Evolutionary conservation across 1,140 invertebrate genomes (phyloP).

Genomic region (Bursaphelenchus mucronatus): DNA sequence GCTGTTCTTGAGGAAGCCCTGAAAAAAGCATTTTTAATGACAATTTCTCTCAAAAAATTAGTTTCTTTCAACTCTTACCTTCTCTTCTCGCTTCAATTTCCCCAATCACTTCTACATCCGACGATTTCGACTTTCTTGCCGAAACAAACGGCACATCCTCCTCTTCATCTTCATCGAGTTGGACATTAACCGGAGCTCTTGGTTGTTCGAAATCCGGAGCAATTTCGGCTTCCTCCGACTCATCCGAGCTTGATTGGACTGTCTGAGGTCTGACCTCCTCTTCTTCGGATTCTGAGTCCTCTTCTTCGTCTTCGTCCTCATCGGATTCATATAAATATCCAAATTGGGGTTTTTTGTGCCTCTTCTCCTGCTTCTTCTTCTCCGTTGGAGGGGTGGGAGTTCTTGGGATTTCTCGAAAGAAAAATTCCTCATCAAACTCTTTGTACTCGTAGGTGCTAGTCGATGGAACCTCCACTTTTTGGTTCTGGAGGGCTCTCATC

Average conservation of each 20-base stretch:
- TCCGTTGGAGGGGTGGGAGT: neutral
- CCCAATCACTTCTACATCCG: too few species aligned
- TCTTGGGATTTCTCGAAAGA: neutral
- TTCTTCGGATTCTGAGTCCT: slow-evolving; percentile 2
- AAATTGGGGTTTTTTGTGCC: slow-evolving; percentile 4
- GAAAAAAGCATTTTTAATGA: too few species aligned
- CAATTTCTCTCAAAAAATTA: too few species aligned
- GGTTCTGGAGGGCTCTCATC: neutral
- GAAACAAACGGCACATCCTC: neutral
- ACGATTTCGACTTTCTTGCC: too few species aligned
- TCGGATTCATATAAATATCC: slow-evolving; percentile 1
- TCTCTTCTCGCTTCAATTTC: too few species aligned
- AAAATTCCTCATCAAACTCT: slow-evolving; percentile 13
- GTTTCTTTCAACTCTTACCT: too few species aligned
- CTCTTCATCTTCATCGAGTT: neutral
- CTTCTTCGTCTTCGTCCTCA: slow-evolving; percentile 11
- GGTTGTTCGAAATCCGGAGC: neutral
- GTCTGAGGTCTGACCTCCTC: slow-evolving; percentile 2
- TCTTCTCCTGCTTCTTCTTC: slow-evolving; percentile 14
- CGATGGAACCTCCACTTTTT: neutral
- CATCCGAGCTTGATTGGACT: slow-evolving; percentile 2
- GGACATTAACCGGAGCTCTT: neutral
- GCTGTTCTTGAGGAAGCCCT: too few species aligned
- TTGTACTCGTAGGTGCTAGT: slow-evolving; percentile 2
- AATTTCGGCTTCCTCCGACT: slow-evolving; percentile 4